Conservation (phyloP, 1,140 invertebrate species). For the Caenorhabditis inopinata region DNA sequence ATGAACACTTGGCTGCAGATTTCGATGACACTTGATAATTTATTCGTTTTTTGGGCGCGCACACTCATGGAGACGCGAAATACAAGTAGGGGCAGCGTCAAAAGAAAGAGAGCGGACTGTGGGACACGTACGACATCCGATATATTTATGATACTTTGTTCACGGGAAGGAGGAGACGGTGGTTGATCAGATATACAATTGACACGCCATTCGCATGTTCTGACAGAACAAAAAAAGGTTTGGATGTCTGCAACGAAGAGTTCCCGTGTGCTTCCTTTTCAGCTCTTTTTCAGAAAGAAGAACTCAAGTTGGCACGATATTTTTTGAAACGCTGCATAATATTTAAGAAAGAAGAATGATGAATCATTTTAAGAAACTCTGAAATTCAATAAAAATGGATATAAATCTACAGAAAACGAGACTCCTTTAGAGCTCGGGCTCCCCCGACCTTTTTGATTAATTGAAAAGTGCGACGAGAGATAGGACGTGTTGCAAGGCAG, state of each 20-base stretch:
- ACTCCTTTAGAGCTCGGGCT: neutral
- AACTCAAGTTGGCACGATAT: too few relatives aligned
- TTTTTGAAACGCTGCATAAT: too few relatives aligned
- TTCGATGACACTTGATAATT: slow-evolving; percentile 9
- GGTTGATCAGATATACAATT: slow-evolving; percentile 6
- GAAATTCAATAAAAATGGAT: too few relatives aligned
- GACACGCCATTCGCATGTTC: neutral
- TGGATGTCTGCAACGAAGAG: too few relatives aligned
- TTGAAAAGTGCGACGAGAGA: neutral
- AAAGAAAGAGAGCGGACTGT: neutral
- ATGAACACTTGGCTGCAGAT: neutral
- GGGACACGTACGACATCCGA: slow-evolving; percentile 20
- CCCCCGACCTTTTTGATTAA: neutral
- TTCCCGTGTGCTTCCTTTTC: too few relatives aligned
- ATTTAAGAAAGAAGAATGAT: too few relatives aligned
- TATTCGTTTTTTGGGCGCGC: neutral
- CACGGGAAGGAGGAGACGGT: neutral
- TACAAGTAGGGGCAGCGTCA: neutral
- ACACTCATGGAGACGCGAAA: neutral
- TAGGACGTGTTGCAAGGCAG: neutral
- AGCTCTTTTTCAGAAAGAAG: too few relatives aligned
- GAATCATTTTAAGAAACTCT: too few relatives aligned
- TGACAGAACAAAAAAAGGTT: neutral
- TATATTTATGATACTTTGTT: slow-evolving; percentile 29
- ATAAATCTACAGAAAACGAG: too few relatives aligned